Base-by-base conservation (phyloP, 2,797 vertebrate species). In the Peromyscus aztecus region DNA sequence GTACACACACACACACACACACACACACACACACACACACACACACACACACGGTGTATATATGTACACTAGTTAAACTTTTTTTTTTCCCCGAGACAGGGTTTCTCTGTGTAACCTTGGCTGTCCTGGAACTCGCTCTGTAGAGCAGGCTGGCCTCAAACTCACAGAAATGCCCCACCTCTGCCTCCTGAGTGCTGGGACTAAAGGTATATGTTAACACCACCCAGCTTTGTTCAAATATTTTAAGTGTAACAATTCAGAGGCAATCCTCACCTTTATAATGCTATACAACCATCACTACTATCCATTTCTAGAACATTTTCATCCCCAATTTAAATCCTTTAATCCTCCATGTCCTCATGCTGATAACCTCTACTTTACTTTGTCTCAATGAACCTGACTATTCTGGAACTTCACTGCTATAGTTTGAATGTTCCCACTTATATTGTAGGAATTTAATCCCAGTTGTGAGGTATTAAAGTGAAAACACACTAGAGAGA, bases 241-340 rank as follows among this genome's bases (percentile, higher is more conserved):
- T 81, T 90, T 89, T 95, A 63, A 84, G 73, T 65, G 1, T 82
- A 63, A 49, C 31, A 88, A 84, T 63, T 88, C 57, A 81, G 34
- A 61, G 21, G 57, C 43, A 89, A 12, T 75, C 63, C 84, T 2
- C 34, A 90, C n/a, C 71, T 46, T 82, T 55, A 59, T 12, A 49
- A 71, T 37, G 10, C 37, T 95, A 52, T 29, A 3, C 17, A 88
- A 80, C 10, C 31, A 76, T 67, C 29, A 77, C 27, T 40, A 84
- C 23, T 78, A 76, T 21, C 29, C 24, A 95, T 89, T 88, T 95
- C 23, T 31, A 65, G 23, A 81, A 94, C 46, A n/a, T 94, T 75
- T 84, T 67, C 52, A 73, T n/a, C 43, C 55, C 77, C 82, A n/a
- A 11, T 91, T 49, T 52, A 92, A 81, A 3, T 83, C 4, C 75